Conservation (phyloP, 1,140 invertebrate genomes). For the Drosophila tani region DNA sequence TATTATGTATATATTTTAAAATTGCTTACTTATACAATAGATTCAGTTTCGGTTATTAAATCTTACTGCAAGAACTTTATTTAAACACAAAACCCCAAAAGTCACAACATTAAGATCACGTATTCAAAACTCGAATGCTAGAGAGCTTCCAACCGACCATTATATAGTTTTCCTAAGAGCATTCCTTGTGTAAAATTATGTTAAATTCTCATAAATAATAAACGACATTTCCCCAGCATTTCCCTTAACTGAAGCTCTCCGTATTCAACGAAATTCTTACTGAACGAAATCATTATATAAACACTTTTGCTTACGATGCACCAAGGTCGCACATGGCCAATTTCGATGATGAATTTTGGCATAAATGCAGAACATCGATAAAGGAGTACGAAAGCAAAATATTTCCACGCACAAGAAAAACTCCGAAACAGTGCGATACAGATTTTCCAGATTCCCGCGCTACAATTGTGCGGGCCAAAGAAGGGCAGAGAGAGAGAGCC, state of each 20-base stretch:
- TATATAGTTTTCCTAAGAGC: neutral
- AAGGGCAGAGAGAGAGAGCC: conserved; percentile 58
- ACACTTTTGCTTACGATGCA: conserved; percentile 42
- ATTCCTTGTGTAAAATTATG: neutral
- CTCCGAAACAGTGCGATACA: conserved; percentile 29
- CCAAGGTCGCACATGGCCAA: conserved; percentile 47
- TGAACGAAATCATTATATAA: conserved; percentile 12
- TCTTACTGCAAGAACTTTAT: no score
- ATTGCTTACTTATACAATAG: no score
- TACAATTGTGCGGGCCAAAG: conserved; percentile 58
- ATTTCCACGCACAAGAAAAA: conserved; percentile 65
- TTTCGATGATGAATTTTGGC: conserved; percentile 72
- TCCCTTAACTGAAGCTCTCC: no score
- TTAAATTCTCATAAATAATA: conserved; percentile 1
- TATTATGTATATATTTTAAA: no score
- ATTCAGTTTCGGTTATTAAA: no score
- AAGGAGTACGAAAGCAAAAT: conserved; percentile 49
- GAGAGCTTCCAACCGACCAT: no score
- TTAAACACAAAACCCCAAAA: no score
- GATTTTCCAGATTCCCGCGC: conserved; percentile 56
- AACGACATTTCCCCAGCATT: neutral
- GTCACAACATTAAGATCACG: no score
- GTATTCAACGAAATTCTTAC: no score
- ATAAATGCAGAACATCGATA: conserved; percentile 70
- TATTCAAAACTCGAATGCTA: no score